These are phyloP conservation scores for Brachypodius melanocephalos DNA, from an alignment of 2,113 vertebrate genomes.

Conservation along the genomic window DNA sequence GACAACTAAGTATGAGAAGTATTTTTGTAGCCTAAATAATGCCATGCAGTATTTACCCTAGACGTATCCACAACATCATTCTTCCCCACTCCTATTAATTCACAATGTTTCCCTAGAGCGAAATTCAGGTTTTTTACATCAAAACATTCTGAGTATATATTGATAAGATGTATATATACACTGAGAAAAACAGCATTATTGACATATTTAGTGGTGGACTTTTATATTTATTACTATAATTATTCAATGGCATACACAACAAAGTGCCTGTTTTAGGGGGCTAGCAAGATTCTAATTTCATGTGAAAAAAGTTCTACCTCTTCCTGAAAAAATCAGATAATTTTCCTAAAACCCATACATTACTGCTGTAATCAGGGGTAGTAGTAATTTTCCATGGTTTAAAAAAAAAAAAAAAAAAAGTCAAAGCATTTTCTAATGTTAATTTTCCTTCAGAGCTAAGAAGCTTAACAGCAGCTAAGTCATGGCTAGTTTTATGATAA, in stretches of 20 bases:
- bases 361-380: not conserved
- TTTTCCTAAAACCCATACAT: not conserved
- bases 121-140: rapidly evolving
- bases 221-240: not conserved
- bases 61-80: not conserved
- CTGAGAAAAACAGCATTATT: not conserved
- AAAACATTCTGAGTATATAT: not conserved
- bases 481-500: conserved; percentile 63
- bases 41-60: not conserved
- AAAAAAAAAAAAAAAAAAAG: not conserved
- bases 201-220: not conserved
- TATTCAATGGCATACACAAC: not conserved
- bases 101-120: not conserved
- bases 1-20: not conserved
- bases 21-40: not conserved
- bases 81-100: not conserved
- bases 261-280: not conserved
- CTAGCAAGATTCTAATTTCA: not conserved
- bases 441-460: conserved; percentile 52
- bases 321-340: not conserved
- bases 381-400: not conserved
- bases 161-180: not conserved
- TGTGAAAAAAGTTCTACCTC: not conserved
- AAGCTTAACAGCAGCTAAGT: conserved; percentile 64
- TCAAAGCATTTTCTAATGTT: conserved; percentile 44